Evolutionary conservation across 2,888 invertebrate species (phyloP), one percentile per base, ranked within the genome.

Genomic region (Caenorhabditis sp.): DNA sequence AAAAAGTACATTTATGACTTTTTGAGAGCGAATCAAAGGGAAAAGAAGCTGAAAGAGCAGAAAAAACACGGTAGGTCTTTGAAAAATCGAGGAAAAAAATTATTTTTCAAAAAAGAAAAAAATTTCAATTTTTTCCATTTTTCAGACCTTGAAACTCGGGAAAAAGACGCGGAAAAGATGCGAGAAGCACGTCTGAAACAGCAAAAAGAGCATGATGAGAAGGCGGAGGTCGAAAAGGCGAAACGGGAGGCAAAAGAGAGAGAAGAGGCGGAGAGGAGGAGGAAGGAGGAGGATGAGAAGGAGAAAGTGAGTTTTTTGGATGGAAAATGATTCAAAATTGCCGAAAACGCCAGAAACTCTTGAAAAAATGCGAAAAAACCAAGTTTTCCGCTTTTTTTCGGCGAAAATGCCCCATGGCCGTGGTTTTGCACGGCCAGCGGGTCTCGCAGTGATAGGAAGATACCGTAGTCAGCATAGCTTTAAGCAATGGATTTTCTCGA

Each of bases 21-120:
- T 11, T 1, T 60, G 15, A 9, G 9, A 9, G 32, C 32, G n/a
- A n/a, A n/a, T n/a, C n/a, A n/a, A n/a, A n/a, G n/a, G n/a, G n/a
- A 50, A 24, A n/a, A 35, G 22, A 55, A 28, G 32, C 28, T 56
- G 5, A n/a, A 15, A 11, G 50, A 56, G 15, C 72, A 65, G 15
- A 58, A 65, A 37, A 50, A 64, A n/a, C 65, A 44, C 22, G 65
- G 72, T 72, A 37, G 47, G 64, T 15, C 8, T 58, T 28, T 35
- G 5, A 32, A 35, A 40, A 22, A 22, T 20, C 47, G 8, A 20
- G 1, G 11, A 4, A 61, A 92, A 82, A 85, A 32, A 32, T 6
- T 92, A n/a, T n/a, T n/a, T n/a, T n/a, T n/a, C n/a, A n/a, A 91
- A 8, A 3, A 24, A n/a, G n/a, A n/a, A n/a, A n/a, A n/a, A n/a